phyloP scores from a whole-genome alignment of 2,888 invertebrate genomes.

The Chesias legatella region DNA sequence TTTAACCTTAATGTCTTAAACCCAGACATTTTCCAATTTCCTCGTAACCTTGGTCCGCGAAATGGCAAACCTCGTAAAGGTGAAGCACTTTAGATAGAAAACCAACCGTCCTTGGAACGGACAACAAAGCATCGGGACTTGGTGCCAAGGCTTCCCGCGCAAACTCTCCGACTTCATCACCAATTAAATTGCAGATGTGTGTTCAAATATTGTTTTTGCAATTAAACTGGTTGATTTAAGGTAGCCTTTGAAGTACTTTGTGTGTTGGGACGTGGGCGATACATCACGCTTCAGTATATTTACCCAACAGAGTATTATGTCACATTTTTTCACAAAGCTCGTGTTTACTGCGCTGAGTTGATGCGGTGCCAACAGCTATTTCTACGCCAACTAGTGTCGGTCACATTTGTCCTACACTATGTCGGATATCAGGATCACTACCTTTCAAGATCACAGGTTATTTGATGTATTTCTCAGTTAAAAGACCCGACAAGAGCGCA shows the following conservation, averaged over 20 bases:
- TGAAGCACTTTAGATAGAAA: too few species aligned
- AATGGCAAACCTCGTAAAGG: too few species aligned
- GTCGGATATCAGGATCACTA: conserved; percentile 7
- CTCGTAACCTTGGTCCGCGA: too few species aligned
- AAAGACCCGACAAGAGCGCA: too few species aligned
- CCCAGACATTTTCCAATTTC: too few species aligned
- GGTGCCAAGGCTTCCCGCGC: neutral
- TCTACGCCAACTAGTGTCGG: conserved; percentile 44
- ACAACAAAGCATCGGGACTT: too few species aligned
- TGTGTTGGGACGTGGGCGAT: conserved; percentile 41
- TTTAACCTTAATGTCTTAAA: too few species aligned
- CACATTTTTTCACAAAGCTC: conserved; percentile 58
- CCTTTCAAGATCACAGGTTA: conserved; percentile 1
- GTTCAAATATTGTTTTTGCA: conserved; percentile 42
- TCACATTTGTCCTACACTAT: conserved; percentile 27
- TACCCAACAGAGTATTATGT: conserved; percentile 46
- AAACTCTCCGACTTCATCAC: conserved; percentile 3
- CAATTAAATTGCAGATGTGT: conserved; percentile 27
- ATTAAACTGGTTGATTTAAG: conserved; percentile 46
- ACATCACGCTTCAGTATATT: conserved; percentile 55
- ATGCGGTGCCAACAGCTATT: conserved; percentile 71
- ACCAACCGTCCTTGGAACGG: too few species aligned
- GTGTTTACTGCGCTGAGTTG: conserved; percentile 58
- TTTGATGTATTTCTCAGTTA: too few species aligned
- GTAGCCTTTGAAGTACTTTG: conserved; percentile 53